A percentile compares a stretch with the other conserved stretches of the same genome.
Evolutionary conservation across 2,888 invertebrate species (phyloP).

Genomic region (Scaptomyza parva): DNA sequence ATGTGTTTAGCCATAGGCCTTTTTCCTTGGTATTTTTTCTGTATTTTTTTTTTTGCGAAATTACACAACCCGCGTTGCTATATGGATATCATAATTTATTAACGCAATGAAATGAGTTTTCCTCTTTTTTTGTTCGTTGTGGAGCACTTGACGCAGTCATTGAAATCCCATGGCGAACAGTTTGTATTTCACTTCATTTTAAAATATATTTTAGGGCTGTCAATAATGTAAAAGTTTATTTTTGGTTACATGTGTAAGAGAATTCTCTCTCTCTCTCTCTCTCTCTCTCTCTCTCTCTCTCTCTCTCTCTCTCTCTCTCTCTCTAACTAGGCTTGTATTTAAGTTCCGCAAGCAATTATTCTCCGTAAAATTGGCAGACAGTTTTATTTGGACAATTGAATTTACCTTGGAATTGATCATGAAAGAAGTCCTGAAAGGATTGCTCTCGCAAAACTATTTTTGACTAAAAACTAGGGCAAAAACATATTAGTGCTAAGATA

Average conservation of each 20-base stretch:
- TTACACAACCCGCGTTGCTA: constrained; percentile 65
- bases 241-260: background rate
- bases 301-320: no score
- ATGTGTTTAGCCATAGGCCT: constrained; percentile 49
- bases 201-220: constrained; percentile 51
- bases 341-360: no score
- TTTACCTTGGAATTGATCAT: no score
- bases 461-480: no score
- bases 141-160: constrained; percentile 32
- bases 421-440: no score
- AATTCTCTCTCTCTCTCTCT: no score
- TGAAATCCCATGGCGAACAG: constrained; percentile 68
- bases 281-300: no score
- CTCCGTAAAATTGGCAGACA: no score
- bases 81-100: constrained; percentile 79
- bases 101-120: constrained; percentile 73
- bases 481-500: no score
- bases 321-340: no score
- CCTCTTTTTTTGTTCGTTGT: constrained; percentile 21
- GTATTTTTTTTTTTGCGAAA: constrained; percentile 52
- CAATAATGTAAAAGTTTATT: constrained; percentile 12
- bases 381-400: no score
- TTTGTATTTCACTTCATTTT: constrained; percentile 67
- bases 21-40: constrained; percentile 28
- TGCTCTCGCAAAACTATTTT: no score